Evolutionary conservation across 2,113 vertebrate species (phyloP), one percentile per base, ranked within the genome.

Genomic region (Scartelaos histophorus): DNA sequence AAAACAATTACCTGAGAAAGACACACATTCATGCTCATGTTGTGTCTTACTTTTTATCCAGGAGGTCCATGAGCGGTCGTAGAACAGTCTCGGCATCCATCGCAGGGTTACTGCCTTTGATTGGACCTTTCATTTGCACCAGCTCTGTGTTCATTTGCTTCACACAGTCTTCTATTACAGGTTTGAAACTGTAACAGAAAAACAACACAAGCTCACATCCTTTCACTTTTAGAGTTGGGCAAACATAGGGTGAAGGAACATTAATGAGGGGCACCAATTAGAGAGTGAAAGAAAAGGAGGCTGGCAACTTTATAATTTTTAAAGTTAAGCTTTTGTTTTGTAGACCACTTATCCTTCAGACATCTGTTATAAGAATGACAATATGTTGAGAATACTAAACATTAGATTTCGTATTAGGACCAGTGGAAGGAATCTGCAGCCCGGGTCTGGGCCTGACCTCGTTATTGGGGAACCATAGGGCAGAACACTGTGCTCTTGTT

Each of bases 61-160:
- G 91, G 70, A 98, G 95, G 75, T 99, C 97, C 97, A 98, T 99
- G 25, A 99, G 95, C 0, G 96, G 95, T 25, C 97, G 91, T 38
- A 99, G 90, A 25, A 95, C 96, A 0, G 94, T 90, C 87, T 98
- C 98, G 0, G 98, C 96, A 51, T 99, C 96, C 87, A 98, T 92
- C n/a, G 96, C 93, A 0, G 95, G 89, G 9, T 94, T 97, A 89
- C 94, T 96, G 60, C 95, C 95, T 75, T 95, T 96, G 24, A 91
- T 88, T 0, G 92, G 62, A 0, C 95, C 93, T 91, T 94, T 95
- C 95, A 98, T 97, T 76, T 96, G 97, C 35, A 94, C 92, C 76
- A 99, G 85, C 84, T 98, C 97, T 56, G 93, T 90, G 86, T 94
- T 96, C 98, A 99, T 99, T 86, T 99, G 96, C 80, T 93, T 97